Percentiles rank a stretch among this genome's conserved stretches.
These are phyloP conservation scores for Porites lutea DNA, from an alignment of 64 coral and sea anemone genomes.

Conservation along the genomic window DNA sequence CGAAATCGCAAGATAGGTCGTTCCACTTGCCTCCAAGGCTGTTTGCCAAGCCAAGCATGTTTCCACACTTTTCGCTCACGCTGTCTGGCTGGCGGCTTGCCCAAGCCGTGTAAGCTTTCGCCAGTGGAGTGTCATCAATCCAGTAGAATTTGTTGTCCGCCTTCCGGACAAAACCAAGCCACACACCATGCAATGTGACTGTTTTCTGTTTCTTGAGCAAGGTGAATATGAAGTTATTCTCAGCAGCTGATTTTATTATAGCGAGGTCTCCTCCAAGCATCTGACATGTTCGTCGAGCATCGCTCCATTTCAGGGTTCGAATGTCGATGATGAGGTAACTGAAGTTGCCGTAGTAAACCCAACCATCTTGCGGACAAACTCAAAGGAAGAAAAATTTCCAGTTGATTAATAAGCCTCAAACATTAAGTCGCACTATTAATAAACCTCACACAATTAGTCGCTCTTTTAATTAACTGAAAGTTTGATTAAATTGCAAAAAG, in stretches of 20 bases:
- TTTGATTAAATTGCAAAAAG: not conserved
- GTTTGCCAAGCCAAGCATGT: too few relatives aligned
- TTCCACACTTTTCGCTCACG: too few relatives aligned
- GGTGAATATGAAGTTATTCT: constrained; percentile 9
- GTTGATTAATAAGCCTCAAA: too few relatives aligned
- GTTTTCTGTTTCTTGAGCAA: not conserved
- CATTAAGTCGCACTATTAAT: too few relatives aligned
- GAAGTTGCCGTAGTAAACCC: not conserved
- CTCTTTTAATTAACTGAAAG: too few relatives aligned
- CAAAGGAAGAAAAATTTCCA: not conserved
- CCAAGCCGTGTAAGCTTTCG: not conserved
- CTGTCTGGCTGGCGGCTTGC: too few relatives aligned
- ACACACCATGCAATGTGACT: not conserved
- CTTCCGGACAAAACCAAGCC: constrained; percentile 8
- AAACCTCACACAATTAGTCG: too few relatives aligned
- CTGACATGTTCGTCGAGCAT: constrained; percentile 23
- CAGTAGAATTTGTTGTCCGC: constrained; percentile 19
- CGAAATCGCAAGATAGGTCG: not conserved
- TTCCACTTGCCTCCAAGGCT: not conserved
- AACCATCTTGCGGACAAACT: constrained; percentile 1
- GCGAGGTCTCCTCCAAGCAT: constrained; percentile 14
- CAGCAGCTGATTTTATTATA: not conserved
- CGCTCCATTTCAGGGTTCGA: not conserved
- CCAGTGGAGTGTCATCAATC: constrained; percentile 13
- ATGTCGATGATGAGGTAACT: constrained; percentile 8